Base-by-base conservation (phyloP, 2,113 vertebrate species). In the Acinonyx jubatus region DNA sequence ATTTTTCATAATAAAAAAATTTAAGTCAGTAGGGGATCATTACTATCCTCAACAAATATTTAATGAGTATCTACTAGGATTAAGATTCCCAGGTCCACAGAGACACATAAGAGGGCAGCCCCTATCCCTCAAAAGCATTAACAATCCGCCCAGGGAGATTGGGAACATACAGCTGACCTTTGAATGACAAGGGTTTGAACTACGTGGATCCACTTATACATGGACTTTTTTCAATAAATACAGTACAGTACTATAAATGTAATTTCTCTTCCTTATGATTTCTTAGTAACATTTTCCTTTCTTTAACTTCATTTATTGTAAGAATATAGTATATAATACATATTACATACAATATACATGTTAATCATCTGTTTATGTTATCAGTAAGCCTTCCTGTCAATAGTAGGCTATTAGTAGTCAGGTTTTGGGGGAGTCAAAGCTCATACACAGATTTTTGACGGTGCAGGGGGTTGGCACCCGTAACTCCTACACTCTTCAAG, bases 1-100 rank as follows among this genome's bases (percentile, higher is more conserved):
- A 93, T 68, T 80, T 91, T 79, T 95, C 68, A 93, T 91, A 63
- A 96, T 27, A 85, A 79, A 78, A 78, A 63, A 23, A n/a, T 5
- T 81, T 81, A 80, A 90, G 45, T 91, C 33, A 84, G 7, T 68
- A 25, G 57, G 14, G 33, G 12, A 55, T 84, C 55, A 93, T 84
- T 79, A 86, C 55, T 79, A 78, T 29, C 27, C 41, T 74, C 63
- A 96, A 80, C 38, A 73, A 96, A 94, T 36, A 73, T 55, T 92
- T 61, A 87, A 73, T 25, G 50, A 97, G 50, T 38, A 68, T n/a
- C 18, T 79, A 88, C 7, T 50, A 50, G 7, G 52, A 92, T 81
- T 86, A 82, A 69, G 57, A 94, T 61, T 78, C 12, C 7, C 48
- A 65, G n/a, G 31, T 48, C 68, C n/a, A 92, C 25, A 90, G 76